Evolutionary conservation across 2,888 invertebrate genomes (phyloP).

Genomic region (Leucozona laternaria): DNA sequence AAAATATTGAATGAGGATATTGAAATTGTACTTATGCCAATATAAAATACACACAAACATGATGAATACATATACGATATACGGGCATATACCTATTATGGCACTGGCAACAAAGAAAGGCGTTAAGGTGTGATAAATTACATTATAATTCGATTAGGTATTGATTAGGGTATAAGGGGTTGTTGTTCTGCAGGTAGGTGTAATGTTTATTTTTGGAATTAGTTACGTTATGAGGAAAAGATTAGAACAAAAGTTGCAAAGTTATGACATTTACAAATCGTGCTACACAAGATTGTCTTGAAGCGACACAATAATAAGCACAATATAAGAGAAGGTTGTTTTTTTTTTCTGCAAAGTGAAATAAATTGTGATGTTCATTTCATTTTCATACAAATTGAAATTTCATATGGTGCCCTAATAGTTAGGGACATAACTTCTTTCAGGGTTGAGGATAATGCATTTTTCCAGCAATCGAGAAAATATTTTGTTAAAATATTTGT

Average conservation of each 20-base stretch:
- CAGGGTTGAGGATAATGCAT: no score
- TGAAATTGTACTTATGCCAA: background rate
- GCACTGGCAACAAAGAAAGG: background rate
- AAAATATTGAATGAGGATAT: constrained; percentile 40
- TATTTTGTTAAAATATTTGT: no score
- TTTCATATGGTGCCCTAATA: background rate
- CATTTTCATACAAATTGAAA: background rate
- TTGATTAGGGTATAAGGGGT: constrained; percentile 27
- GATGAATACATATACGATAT: background rate
- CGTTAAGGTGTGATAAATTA: constrained; percentile 36
- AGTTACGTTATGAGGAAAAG: background rate
- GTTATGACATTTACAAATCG: constrained; percentile 37
- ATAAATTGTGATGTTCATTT: background rate
- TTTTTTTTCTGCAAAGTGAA: background rate
- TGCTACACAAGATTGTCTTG: background rate
- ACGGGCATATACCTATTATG: background rate
- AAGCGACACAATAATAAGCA: background rate
- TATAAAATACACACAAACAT: background rate
- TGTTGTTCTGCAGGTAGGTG: background rate
- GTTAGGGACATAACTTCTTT: no score
- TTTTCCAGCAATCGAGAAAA: no score
- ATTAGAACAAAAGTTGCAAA: constrained; percentile 17
- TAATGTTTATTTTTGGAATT: background rate
- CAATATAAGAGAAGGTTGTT: background rate
- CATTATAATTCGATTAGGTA: constrained; percentile 45